Conservation (phyloP, 2,888 invertebrate species). For the Acleris cristana region DNA sequence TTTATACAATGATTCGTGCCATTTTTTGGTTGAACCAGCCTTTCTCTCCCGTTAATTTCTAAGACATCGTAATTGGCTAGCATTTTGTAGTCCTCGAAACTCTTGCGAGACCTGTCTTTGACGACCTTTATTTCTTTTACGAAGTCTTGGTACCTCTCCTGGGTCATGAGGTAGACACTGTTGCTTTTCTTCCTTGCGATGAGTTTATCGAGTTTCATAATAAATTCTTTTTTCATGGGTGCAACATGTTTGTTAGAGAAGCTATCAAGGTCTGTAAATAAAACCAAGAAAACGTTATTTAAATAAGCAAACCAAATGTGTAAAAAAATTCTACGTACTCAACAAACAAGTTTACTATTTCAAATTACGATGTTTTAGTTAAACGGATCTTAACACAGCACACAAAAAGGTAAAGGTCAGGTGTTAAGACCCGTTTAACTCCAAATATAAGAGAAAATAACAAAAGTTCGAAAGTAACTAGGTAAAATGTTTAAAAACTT, state of each 20-base stretch:
- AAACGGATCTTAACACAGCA: no score
- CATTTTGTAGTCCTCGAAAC: constrained; percentile 66
- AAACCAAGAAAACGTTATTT: constrained; percentile 6
- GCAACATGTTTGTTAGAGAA: constrained; percentile 49
- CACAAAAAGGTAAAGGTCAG: no score
- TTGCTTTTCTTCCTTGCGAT: constrained; percentile 63
- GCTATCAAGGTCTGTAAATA: constrained; percentile 51
- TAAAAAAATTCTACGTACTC: neutral
- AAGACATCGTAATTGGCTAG: constrained; percentile 65
- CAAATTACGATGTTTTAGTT: no score
- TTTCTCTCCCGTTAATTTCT: constrained; percentile 53
- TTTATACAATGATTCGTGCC: constrained; percentile 51
- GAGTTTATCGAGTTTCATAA: constrained; percentile 56
- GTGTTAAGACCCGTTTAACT: no score
- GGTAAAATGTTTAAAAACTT: no score
- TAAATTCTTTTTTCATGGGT: constrained; percentile 63
- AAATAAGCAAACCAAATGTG: neutral
- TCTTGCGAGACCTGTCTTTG: constrained; percentile 56
- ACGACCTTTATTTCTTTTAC: constrained; percentile 60
- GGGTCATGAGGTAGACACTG: constrained; percentile 59
- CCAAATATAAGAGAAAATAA: no score
- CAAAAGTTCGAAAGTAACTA: no score
- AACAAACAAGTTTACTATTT: no score
- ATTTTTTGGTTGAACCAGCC: constrained; percentile 60
- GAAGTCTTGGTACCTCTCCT: constrained; percentile 59